These are phyloP conservation scores for Tiliacea citrago DNA, from an alignment of 2,888 invertebrate species.

Conservation along the genomic window DNA sequence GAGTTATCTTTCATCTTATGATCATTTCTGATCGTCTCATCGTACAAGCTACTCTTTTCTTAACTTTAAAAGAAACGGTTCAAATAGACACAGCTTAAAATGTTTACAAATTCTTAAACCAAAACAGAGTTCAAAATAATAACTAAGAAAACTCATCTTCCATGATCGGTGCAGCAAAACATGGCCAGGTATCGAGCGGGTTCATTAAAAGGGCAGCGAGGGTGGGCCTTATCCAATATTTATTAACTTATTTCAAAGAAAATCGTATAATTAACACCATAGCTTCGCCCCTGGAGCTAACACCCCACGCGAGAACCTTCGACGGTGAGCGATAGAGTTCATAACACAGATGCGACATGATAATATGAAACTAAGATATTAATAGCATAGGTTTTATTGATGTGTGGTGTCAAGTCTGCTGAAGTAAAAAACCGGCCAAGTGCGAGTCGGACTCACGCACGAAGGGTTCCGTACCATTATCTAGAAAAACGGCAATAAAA, in stretches of 20 bases:
- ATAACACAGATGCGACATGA: conserved; percentile 54
- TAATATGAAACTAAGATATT: background rate
- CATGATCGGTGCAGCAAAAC: conserved; percentile 62
- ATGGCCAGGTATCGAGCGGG: conserved; percentile 69
- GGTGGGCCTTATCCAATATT: conserved; percentile 89
- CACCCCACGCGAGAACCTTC: conserved; percentile 73
- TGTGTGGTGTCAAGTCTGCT: background rate
- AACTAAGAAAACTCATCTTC: conserved; percentile 33
- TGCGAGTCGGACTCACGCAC: too few species aligned
- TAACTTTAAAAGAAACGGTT: background rate
- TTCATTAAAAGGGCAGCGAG: conserved; percentile 82
- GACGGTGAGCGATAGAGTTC: conserved; percentile 57
- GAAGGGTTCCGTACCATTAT: too few species aligned
- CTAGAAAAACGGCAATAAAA: too few species aligned
- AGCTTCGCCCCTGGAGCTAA: conserved; percentile 69
- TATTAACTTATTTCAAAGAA: conserved; percentile 91
- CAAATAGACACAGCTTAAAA: background rate
- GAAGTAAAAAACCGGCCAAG: too few species aligned
- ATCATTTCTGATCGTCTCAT: background rate
- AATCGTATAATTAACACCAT: conserved; percentile 89
- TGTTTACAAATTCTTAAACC: background rate
- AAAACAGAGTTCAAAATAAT: conserved; percentile 17
- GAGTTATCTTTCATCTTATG: background rate
- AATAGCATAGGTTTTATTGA: background rate
- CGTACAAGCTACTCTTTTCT: background rate